Evolutionary conservation across 1,140 invertebrate genomes (phyloP).

Genomic region (Dreissena polymorpha): DNA sequence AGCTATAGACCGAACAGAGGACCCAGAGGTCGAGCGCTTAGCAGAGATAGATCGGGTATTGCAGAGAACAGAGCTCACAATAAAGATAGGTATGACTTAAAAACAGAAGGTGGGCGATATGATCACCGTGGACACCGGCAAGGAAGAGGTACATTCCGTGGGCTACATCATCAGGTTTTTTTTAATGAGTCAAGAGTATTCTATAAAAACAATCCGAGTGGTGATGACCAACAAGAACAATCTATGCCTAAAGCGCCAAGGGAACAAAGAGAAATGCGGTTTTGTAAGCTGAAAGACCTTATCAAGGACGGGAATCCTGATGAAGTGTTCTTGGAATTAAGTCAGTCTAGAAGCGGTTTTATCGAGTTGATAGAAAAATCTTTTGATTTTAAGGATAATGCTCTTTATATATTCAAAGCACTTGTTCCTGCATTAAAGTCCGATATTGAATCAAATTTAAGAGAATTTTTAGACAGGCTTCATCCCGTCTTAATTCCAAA

Average conservation of each 20-base stretch:
- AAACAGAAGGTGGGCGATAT: background rate
- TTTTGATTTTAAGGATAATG: constrained; percentile 14
- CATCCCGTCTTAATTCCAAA: background rate
- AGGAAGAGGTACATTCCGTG: background rate
- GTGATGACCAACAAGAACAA: background rate
- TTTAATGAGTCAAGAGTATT: background rate
- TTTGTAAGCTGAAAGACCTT: constrained; percentile 1
- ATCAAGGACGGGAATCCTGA: constrained; percentile 8
- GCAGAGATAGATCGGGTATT: constrained; percentile 12
- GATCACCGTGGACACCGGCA: background rate
- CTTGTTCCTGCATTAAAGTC: background rate
- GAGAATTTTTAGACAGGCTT: constrained; percentile 2
- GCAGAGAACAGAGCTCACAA: background rate
- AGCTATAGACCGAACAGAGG: background rate
- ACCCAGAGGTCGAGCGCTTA: background rate
- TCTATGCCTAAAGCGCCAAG: background rate
- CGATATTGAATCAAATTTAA: background rate
- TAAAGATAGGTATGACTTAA: background rate
- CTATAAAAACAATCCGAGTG: background rate
- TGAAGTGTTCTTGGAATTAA: constrained; percentile 17
- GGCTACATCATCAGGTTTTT: background rate
- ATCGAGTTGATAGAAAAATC: constrained; percentile 7
- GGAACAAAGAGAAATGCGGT: background rate
- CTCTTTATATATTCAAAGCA: constrained; percentile 2
- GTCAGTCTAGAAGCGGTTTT: constrained; percentile 29